Base-by-base conservation (phyloP, 2,797 vertebrate genomes). In the Apogon hyalosoma region DNA sequence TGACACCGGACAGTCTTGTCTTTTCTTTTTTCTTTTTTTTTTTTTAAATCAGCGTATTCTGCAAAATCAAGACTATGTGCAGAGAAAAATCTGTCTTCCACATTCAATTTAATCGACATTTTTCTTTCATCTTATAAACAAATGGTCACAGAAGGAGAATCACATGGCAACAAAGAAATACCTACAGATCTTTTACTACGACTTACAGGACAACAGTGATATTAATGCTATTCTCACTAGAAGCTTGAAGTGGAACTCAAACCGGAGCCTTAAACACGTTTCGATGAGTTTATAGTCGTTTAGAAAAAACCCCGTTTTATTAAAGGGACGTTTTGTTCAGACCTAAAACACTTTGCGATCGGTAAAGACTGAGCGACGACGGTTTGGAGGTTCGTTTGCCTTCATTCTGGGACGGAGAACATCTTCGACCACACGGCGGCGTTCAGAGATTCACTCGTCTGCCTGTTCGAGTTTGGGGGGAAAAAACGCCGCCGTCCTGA, bases 201-300 rank as follows among this genome's bases (percentile, higher is more conserved):
- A 88, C 86, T 90, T 82, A 92, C 89, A 89, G 83, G 88, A 92
- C 91, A 89, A 92, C 90, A 90, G 92, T 92, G 80, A 89, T 85
- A 89, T 85, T 86, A 28, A 91, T 91, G 87, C 85, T 85, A 87
- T 84, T 88, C 77, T 88, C 84, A 90, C 84, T 80, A 89, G 63
- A 92, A 90, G 88, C 88, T 86, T 83, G 15, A 84, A 81, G 81
- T 85, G 76, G 52, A 88, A 90, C 79, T 76, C 63, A 75, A 91
- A 88, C 71, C 73, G 80, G 69, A 82, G 69, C 58, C 51, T 73
- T 75, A 68, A 63, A 75, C 47, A 70, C 19, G 59, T 74, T 74
- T 83, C 51, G 11, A 52, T 78, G 61, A 81, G 73, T 36, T 66
- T 76, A 53, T 69, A 82, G 62, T 72, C 43, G 41, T 83, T 89